A percentile compares a stretch with the other conserved stretches of the same genome.
phyloP scores from a whole-genome alignment of 2,888 invertebrate genomes.

The Dorcus parallelipipedus region DNA sequence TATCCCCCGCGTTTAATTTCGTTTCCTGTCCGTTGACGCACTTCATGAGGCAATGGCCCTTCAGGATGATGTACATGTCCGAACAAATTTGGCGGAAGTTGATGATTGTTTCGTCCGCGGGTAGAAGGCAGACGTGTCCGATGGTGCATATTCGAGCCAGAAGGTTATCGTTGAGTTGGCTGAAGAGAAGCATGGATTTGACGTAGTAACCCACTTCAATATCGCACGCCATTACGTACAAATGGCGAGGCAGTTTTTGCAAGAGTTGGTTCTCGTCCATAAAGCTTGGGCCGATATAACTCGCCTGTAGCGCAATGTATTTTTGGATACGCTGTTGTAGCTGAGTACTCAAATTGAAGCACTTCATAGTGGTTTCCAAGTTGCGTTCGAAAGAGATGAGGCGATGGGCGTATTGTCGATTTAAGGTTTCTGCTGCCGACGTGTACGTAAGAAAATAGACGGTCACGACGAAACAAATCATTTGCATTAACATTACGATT shows the following conservation, averaged over 20 bases:
- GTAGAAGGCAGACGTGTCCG: constrained; percentile 18
- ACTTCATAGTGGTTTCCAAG: constrained; percentile 52
- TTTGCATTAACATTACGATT: constrained; percentile 2
- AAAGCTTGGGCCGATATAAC: constrained; percentile 1
- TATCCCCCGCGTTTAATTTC: constrained; percentile 19
- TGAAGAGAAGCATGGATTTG: constrained; percentile 8
- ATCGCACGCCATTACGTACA: constrained; percentile 7
- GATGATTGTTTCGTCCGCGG: constrained; percentile 25
- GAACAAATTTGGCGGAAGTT: constrained; percentile 26
- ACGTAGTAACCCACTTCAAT: constrained; percentile 5
- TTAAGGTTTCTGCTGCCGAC: constrained; percentile 50
- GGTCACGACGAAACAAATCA: constrained; percentile 5
- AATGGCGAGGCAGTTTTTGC: constrained; percentile 5
- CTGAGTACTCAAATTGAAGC: constrained; percentile 50
- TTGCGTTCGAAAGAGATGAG: constrained; percentile 6
- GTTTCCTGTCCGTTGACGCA: background rate
- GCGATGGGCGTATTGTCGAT: constrained; percentile 34
- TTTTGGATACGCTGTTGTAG: constrained; percentile 38
- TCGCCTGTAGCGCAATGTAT: constrained; percentile 8
- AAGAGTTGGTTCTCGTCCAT: background rate
- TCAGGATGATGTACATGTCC: constrained; percentile 27
- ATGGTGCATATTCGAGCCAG: constrained; percentile 19
- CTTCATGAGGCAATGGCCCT: background rate
- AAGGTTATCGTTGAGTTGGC: constrained; percentile 9
- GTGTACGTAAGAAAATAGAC: constrained; percentile 37